Evolutionary conservation across 2,888 invertebrate species (phyloP).

Genomic region (Archips crataeganus): DNA sequence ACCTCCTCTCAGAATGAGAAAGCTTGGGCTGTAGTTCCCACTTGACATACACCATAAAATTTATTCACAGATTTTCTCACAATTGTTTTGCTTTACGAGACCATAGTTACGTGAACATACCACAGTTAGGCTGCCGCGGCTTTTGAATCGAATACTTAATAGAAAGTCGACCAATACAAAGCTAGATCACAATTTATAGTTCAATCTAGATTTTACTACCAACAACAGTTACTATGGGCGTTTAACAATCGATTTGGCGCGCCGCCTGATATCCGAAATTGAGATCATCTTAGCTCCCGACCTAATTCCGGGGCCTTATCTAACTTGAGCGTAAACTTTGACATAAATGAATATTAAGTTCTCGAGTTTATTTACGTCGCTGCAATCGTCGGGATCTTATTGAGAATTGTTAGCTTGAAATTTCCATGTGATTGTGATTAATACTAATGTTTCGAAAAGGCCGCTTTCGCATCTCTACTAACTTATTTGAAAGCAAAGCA

Average conservation of each 20-base stretch:
- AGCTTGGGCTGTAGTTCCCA: too few relatives aligned
- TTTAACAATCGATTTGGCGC: constrained; percentile 65
- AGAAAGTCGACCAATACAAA: constrained; percentile 8
- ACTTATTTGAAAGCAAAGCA: too few relatives aligned
- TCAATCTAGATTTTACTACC: constrained; percentile 39
- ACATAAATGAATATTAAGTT: constrained; percentile 41
- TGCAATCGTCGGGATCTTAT: background rate
- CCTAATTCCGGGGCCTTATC: constrained; percentile 48
- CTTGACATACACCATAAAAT: too few relatives aligned
- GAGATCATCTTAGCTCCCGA: constrained; percentile 47
- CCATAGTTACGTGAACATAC: too few relatives aligned
- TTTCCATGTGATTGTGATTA: background rate
- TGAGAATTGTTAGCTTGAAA: background rate
- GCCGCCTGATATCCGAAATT: constrained; percentile 53
- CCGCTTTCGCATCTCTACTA: too few relatives aligned
- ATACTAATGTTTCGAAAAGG: background rate
- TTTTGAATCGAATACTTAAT: too few relatives aligned
- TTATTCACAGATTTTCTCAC: too few relatives aligned
- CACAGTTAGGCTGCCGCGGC: too few relatives aligned
- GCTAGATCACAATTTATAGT: constrained; percentile 35
- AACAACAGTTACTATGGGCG: constrained; percentile 22
- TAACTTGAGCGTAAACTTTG: constrained; percentile 38
- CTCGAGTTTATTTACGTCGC: constrained; percentile 27
- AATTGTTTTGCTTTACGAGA: too few relatives aligned
- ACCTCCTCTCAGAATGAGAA: too few relatives aligned